These are phyloP conservation scores for Struthio camelus DNA, from an alignment of 2,113 vertebrate genomes.

Conservation along the genomic window DNA sequence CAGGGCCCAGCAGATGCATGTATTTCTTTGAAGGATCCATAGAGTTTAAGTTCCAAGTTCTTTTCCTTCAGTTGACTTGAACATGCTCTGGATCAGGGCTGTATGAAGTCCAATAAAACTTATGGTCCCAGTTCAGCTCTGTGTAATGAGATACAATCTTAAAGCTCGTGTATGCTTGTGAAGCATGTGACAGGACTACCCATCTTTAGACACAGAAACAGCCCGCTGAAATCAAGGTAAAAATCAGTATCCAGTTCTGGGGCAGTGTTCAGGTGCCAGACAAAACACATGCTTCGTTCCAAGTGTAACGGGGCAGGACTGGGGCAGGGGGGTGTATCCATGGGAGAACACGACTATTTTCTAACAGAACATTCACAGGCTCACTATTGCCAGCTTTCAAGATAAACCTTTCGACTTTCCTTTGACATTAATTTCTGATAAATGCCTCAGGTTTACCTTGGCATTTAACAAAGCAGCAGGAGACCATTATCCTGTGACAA, in stretches of 20 bases:
- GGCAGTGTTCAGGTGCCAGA: background rate
- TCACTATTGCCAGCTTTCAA: conserved; percentile 33
- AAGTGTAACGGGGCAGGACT: background rate
- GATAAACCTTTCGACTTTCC: conserved; percentile 71
- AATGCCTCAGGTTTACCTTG: conserved; percentile 73
- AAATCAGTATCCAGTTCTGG: background rate
- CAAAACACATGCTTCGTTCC: background rate
- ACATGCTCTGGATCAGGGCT: background rate
- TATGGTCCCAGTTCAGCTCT: background rate
- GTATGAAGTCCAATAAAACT: background rate
- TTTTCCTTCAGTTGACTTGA: background rate
- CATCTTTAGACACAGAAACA: background rate
- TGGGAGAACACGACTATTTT: background rate
- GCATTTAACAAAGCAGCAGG: conserved; percentile 74
- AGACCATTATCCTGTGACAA: conserved; percentile 72
- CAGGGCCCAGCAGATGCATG: background rate
- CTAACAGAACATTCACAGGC: background rate
- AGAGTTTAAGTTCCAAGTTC: background rate
- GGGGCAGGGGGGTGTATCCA: background rate
- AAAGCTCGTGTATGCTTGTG: background rate
- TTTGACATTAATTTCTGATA: conserved; percentile 77
- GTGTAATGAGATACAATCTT: background rate
- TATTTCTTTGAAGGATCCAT: background rate
- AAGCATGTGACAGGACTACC: background rate
- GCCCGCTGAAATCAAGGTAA: background rate